These are phyloP conservation scores for Glyphotaelius pellucidus DNA, from an alignment of 2,888 invertebrate genomes.

Conservation along the genomic window DNA sequence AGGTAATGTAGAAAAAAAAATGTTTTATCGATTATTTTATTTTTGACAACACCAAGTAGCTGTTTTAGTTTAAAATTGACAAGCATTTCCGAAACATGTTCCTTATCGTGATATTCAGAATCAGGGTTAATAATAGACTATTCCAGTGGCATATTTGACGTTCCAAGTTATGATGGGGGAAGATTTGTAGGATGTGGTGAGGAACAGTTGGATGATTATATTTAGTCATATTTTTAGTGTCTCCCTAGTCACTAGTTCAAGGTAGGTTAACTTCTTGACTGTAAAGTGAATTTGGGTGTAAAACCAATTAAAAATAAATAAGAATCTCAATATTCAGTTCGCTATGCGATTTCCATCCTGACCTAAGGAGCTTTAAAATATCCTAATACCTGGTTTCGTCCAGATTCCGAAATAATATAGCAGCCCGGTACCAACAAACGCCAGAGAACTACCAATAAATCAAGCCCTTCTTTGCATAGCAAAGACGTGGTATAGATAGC, in stretches of 20 bases:
- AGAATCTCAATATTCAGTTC: not conserved
- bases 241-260: not conserved
- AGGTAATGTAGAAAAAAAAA: not conserved
- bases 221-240: not conserved
- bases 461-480: too few relatives aligned
- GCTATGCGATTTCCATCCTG: not conserved
- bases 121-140: not conserved
- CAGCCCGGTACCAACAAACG: too few relatives aligned
- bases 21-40: not conserved
- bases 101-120: not conserved
- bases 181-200: slow-evolving; percentile 40
- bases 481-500: too few relatives aligned
- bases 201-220: slow-evolving; percentile 49
- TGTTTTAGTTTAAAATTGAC: not conserved
- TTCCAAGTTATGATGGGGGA: slow-evolving; percentile 25
- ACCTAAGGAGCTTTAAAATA: not conserved
- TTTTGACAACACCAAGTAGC: not conserved
- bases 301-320: too few relatives aligned
- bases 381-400: not conserved
- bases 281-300: too few relatives aligned
- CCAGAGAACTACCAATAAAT: too few relatives aligned
- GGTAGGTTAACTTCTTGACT: too few relatives aligned
- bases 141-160: not conserved
- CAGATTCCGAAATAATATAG: too few relatives aligned
- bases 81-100: not conserved